Base-by-base conservation (phyloP, 2,797 vertebrate genomes). In the Pterois miles region DNA sequence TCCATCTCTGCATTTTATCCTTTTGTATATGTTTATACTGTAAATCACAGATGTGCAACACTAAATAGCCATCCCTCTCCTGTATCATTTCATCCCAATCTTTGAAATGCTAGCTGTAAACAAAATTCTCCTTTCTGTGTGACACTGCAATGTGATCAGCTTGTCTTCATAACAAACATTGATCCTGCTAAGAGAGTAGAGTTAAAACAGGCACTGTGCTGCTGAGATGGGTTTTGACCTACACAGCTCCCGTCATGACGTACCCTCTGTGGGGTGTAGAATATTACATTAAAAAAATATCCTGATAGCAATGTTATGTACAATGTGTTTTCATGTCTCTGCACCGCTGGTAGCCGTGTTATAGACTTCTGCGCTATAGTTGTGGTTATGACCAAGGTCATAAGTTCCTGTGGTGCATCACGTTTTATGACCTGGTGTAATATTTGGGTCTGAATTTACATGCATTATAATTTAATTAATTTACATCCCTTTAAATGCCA, bases 181-280 rank as follows among this genome's bases (percentile, higher is more conserved):
- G 43, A 70, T 59, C 53, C 34, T 53, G 79, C 74, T 76, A 4
- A 25, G 40, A 71, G 69, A 40, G 34, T 31, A n/a, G 54, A 64
- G 64, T 53, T 70, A 48, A 71, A 71, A 72, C 65, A 73, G 54
- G 43, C 18, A 13, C 53, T 62, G 58, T 72, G 38, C 43, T 1
- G 7, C 31, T 53, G 27, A 71, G 67, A 65, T 74, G 40, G 10
- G 54, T 78, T 71, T 77, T 85, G 85, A 85, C 86, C 87, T 84
- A 64, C 73, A 72, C 76, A 25, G 56, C 38, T 58, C 56, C 62
- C 40, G 76, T 77, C 67, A 88, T 78, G 71, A 89, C 59, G 50
- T 63, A 18, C 62, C 76, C 54, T 79, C 65, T 40, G 43, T 59
- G 71, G 48, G 52, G 50, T 60, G 66, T 25, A 58, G 67, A 78